Conservation (phyloP, 2,888 invertebrate genomes). For the Chloroclysta siterata region DNA sequence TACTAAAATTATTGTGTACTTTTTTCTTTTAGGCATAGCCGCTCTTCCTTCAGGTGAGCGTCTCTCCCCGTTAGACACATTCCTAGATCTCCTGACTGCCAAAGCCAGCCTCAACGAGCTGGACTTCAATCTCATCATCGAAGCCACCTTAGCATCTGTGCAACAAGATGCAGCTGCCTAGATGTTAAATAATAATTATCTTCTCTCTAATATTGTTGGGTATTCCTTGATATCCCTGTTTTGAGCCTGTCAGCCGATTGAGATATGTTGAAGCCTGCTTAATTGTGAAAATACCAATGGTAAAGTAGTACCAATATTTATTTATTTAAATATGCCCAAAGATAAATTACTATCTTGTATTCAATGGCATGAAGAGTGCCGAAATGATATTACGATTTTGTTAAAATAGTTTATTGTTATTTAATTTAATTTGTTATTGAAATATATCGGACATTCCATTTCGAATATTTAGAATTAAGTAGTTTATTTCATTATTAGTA, state of each 20-base stretch:
- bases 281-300: background rate
- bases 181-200: conserved; percentile 2
- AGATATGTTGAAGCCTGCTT: background rate
- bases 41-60: conserved; percentile 90
- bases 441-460: conserved; percentile 15
- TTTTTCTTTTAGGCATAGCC: conserved; percentile 84
- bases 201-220: too few species aligned
- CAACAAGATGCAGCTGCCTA: conserved; percentile 62
- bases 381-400: background rate
- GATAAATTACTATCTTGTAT: too few species aligned
- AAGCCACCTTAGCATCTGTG: conserved; percentile 89
- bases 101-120: conserved; percentile 94
- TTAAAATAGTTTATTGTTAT: background rate
- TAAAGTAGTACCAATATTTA: too few species aligned
- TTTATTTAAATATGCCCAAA: background rate
- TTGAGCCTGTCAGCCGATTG: too few species aligned
- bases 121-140: conserved; percentile 93
- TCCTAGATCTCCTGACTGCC: conserved; percentile 92
- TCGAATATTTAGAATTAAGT: conserved; percentile 15
- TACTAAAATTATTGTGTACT: background rate
- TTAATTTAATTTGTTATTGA: background rate
- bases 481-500: background rate
- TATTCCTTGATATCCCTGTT: too few species aligned
- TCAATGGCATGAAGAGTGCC: background rate
- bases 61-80: conserved; percentile 92